Evolutionary conservation across 1,140 invertebrate genomes (phyloP), one percentile per base, ranked within the genome.

Genomic region (Panulirus ornatus): DNA sequence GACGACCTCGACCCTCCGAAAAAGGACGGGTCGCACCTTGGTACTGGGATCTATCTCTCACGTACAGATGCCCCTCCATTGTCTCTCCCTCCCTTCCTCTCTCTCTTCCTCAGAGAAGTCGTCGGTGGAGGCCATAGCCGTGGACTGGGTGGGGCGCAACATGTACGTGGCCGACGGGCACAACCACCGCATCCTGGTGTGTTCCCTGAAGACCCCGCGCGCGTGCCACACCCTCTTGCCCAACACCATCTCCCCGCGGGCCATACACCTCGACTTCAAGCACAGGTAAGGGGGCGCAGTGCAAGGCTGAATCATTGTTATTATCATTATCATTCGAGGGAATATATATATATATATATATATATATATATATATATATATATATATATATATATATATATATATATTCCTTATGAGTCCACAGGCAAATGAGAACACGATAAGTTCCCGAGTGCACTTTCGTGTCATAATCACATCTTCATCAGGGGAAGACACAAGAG

Each of bases 311-410:
- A 5, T 14, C 11, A 27, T 27, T 6, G n/a, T 11, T 71, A 71
- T 27, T 14, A 2, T 1, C 27, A 71, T 71, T 5, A 11, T 0
- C n/a, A 70, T 70, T 0, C 2, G n/a, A 16, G n/a, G 0, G 9
- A 16, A 70, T 3, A 70, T 70, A 70, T 3, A 70, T 70, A 70
- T 9, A 70, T 70, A 70, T 9, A 14, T 47, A 70, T 9, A 70
- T 9, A 70, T 9, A 70, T 70, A 70, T 9, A 3, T 0, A 70
- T 70, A 70, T 70, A 70, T 70, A 70, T 70, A 70, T 70, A 70
- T 27, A 70, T 70, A 70, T 70, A 70, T 70, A 70, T 70, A 70
- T 70, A 70, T 70, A 70, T 22, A 70, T 70, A 70, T 70, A 70
- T 70, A 70, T 70, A 70, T 5, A 70, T n/a, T 8, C 63, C 5